Percentiles rank a stretch among this genome's conserved stretches.
phyloP scores from a whole-genome alignment of 2,113 vertebrate genomes.

The Pipa parva region DNA sequence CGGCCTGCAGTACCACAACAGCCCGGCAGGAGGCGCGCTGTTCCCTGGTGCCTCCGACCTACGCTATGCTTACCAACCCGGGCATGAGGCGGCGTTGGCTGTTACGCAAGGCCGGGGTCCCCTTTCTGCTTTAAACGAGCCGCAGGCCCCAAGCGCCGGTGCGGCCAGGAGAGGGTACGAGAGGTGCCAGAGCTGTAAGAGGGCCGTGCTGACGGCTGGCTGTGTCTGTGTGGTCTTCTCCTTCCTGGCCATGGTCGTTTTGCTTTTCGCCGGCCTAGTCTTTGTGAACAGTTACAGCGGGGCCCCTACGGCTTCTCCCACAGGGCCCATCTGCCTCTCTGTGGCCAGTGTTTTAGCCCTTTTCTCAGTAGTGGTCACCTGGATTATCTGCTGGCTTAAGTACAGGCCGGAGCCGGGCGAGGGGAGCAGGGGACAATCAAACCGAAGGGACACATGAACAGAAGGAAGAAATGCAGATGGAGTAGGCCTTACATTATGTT shows the following conservation, averaged over 20 bases:
- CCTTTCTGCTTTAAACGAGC: background rate
- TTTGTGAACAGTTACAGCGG: conserved; percentile 81
- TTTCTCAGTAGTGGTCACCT: conserved; percentile 87
- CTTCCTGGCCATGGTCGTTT: conserved; percentile 86
- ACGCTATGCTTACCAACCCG: conserved; percentile 25
- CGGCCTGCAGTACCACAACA: conserved; percentile 53
- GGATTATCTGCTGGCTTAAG: conserved; percentile 89
- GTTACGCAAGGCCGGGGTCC: background rate
- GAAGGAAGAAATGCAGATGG: too few relatives aligned
- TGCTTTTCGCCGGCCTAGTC: conserved; percentile 89
- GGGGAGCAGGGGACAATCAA: conserved; percentile 53
- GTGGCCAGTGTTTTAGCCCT: conserved; percentile 88
- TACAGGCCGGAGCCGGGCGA: conserved; percentile 74
- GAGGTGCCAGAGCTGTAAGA: conserved; percentile 84
- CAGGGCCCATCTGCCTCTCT: conserved; percentile 84
- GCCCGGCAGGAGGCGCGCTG: background rate
- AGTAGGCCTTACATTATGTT: too few relatives aligned
- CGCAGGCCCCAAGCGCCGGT: conserved; percentile 55
- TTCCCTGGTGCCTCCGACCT: conserved; percentile 48
- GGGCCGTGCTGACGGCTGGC: conserved; percentile 82
- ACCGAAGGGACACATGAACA: conserved; percentile 46
- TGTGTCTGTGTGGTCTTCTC: conserved; percentile 90
- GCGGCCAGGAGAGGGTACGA: conserved; percentile 79
- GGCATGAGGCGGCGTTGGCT: background rate
- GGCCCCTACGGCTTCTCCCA: conserved; percentile 71